Conservation (phyloP, 2,888 invertebrate species). For the Cancer borealis region DNA sequence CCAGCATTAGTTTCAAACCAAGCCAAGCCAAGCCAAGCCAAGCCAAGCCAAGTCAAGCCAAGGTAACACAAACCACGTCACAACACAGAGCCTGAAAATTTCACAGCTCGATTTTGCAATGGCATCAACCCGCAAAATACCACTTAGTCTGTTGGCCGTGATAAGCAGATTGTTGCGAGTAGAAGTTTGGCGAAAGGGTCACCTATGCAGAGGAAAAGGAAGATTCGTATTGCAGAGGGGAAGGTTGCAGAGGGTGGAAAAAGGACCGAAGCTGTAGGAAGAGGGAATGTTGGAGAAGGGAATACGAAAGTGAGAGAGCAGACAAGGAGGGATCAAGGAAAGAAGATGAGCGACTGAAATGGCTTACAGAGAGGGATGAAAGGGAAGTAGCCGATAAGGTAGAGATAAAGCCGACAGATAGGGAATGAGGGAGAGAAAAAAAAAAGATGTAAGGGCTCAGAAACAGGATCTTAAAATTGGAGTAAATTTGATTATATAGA, state of each 20-base stretch:
- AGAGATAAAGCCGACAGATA: not conserved
- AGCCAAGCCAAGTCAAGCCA: not conserved
- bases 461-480: not conserved
- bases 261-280: not conserved
- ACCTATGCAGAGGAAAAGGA: not conserved
- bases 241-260: slow-evolving; percentile 4
- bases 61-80: not conserved
- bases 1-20: not conserved
- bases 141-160: not conserved
- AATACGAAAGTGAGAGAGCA: not conserved
- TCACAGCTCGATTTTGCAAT: not conserved
- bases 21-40: not conserved
- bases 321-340: not conserved
- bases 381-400: slow-evolving; percentile 7
- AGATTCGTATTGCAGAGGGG: not conserved
- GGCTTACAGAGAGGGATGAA: not conserved
- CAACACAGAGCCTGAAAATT: not conserved
- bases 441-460: not conserved
- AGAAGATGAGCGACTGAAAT: not conserved
- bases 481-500: slow-evolving; percentile 10
- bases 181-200: not conserved
- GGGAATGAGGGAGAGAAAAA: not conserved
- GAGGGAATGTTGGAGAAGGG: not conserved
- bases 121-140: not conserved
- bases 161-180: not conserved